These are phyloP conservation scores for Drosophila meridiana DNA, from an alignment of 2,888 invertebrate genomes.

Conservation along the genomic window DNA sequence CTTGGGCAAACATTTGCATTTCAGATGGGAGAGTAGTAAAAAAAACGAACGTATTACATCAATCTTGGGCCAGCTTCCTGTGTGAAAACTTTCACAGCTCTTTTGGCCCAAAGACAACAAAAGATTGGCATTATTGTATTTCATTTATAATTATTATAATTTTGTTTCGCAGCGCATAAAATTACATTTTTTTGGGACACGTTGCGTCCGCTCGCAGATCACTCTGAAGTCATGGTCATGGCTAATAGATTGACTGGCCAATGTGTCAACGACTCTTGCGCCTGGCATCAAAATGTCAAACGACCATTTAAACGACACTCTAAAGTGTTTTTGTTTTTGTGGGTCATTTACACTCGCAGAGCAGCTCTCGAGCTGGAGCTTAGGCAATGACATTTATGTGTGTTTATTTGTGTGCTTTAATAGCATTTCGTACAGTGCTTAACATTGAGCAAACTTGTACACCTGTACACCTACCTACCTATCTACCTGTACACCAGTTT, in stretches of 20 bases:
- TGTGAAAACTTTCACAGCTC: slow-evolving; percentile 70
- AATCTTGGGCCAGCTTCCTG: slow-evolving; percentile 68
- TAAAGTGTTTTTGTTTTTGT: slow-evolving; percentile 24
- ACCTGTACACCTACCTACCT: not conserved
- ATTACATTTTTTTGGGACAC: slow-evolving; percentile 27
- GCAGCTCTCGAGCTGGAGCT: not conserved
- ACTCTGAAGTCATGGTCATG: slow-evolving; percentile 66
- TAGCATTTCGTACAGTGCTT: not conserved
- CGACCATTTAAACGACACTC: slow-evolving; percentile 33
- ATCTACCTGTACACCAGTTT: not conserved
- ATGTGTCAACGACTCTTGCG: slow-evolving; percentile 46
- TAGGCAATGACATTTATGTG: slow-evolving; percentile 12
- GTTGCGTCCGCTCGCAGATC: slow-evolving; percentile 28
- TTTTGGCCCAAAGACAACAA: slow-evolving; percentile 15
- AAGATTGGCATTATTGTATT: slow-evolving; percentile 26
- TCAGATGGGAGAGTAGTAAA: slow-evolving; percentile 40
- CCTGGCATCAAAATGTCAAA: slow-evolving; percentile 40
- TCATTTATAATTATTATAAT: slow-evolving; percentile 57
- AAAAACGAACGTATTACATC: slow-evolving; percentile 61
- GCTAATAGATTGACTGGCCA: slow-evolving; percentile 42
- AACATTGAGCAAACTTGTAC: slow-evolving; percentile 2
- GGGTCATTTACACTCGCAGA: slow-evolving; percentile 23
- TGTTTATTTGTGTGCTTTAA: not conserved
- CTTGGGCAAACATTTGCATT: slow-evolving; percentile 66
- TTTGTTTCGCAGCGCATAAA: slow-evolving; percentile 49